Conservation (phyloP, 2,797 vertebrate species). For the Leucoraja ocellata region DNA sequence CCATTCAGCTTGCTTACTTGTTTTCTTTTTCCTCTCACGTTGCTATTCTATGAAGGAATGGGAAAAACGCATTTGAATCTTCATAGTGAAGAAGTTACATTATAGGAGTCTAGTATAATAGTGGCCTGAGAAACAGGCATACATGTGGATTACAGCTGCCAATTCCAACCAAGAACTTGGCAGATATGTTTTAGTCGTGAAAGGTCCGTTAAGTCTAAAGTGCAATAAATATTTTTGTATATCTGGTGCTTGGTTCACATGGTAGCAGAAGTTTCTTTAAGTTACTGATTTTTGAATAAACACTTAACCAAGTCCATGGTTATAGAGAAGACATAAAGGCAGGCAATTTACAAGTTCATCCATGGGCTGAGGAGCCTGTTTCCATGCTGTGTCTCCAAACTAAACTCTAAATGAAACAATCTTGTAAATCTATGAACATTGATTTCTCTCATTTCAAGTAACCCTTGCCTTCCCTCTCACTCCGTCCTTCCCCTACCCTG, state of each 20-base stretch:
- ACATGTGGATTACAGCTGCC: background rate
- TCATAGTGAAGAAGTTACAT: slow-evolving; percentile 38
- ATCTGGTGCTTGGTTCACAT: slow-evolving; percentile 35
- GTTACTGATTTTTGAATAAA: background rate
- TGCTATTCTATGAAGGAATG: slow-evolving; percentile 36
- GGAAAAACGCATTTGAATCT: slow-evolving; percentile 36
- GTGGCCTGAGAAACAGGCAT: slow-evolving; percentile 33
- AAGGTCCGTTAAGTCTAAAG: slow-evolving; percentile 27
- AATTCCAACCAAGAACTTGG: background rate
- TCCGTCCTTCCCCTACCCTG: too few relatives aligned
- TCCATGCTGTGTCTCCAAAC: too few relatives aligned
- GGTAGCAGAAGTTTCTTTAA: slow-evolving; percentile 21
- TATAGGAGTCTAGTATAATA: slow-evolving; percentile 31
- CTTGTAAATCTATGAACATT: too few relatives aligned
- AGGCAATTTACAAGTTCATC: background rate
- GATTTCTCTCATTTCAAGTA: too few relatives aligned
- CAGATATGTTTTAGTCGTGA: background rate
- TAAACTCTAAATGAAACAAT: too few relatives aligned
- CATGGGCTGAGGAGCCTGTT: too few relatives aligned
- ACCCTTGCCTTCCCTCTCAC: too few relatives aligned
- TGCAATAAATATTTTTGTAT: slow-evolving; percentile 37
- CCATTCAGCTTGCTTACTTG: background rate
- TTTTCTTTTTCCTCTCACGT: slow-evolving; percentile 28
- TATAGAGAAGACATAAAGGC: background rate
- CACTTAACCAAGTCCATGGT: background rate